Evolutionary conservation across 2,797 vertebrate species (phyloP).

Genomic region (Peromyscus nudipes): DNA sequence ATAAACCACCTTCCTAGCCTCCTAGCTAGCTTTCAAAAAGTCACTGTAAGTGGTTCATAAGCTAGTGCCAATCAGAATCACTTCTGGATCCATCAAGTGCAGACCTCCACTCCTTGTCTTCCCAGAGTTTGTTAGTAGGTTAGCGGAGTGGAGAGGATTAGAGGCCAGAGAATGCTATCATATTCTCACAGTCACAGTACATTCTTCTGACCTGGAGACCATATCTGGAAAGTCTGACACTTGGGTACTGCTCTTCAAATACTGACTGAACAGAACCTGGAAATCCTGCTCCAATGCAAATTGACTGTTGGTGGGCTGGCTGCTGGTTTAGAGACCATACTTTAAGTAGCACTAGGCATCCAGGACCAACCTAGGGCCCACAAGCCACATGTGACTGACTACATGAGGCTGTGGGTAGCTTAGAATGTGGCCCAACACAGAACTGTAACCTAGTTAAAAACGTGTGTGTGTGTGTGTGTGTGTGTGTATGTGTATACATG

Average conservation of each 20-base stretch:
- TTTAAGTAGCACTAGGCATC: background rate
- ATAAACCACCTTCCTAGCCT: background rate
- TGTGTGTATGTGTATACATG: background rate
- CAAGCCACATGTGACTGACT: background rate
- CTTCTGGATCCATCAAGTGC: background rate
- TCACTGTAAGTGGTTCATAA: background rate
- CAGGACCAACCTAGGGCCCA: background rate
- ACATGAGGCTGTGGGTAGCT: background rate
- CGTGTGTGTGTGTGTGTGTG: background rate
- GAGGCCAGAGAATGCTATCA: background rate
- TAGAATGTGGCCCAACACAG: background rate
- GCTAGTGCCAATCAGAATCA: background rate
- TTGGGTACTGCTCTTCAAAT: background rate
- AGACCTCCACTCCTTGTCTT: background rate
- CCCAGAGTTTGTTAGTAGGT: background rate
- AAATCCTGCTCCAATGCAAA: background rate
- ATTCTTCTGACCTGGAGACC: background rate
- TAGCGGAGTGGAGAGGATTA: too few species aligned
- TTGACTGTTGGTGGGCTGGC: background rate
- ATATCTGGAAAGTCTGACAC: background rate
- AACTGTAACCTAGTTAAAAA: background rate
- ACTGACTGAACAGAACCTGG: background rate
- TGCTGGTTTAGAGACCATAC: background rate
- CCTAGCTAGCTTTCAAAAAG: background rate
- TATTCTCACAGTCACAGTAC: accelerated